Conservation (phyloP, 2,113 vertebrate species). For the Serinus canaria region DNA sequence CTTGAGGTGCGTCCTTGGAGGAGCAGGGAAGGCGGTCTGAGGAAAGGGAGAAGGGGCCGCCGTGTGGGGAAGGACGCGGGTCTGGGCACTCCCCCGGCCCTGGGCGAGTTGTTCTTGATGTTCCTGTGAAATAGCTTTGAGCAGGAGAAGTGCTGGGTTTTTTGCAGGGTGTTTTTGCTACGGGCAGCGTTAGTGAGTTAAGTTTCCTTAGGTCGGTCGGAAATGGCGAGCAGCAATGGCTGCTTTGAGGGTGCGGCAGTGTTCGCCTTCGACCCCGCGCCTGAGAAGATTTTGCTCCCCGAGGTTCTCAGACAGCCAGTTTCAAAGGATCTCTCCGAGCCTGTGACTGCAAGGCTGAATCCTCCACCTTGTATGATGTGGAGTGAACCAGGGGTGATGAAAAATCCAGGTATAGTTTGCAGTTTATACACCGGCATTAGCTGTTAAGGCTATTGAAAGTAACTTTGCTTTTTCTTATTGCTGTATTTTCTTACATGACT, state of each 20-base stretch:
- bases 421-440: not conserved
- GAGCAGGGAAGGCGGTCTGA: rapidly evolving
- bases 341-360: not conserved
- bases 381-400: not conserved
- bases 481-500: rapidly evolving
- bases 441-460: rapidly evolving
- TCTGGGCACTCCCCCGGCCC: rapidly evolving
- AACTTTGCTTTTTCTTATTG: rapidly evolving
- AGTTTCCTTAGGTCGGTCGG: not conserved
- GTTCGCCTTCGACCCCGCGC: conserved; percentile 11
- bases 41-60: rapidly evolving
- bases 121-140: rapidly evolving
- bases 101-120: rapidly evolving
- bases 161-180: rapidly evolving
- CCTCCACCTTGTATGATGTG: not conserved
- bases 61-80: rapidly evolving
- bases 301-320: rapidly evolving
- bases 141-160: rapidly evolving
- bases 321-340: not conserved
- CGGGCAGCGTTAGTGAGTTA: rapidly evolving
- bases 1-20: rapidly evolving
- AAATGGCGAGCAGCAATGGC: not conserved
- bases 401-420: conserved; percentile 54
- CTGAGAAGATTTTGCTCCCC: conserved; percentile 21
- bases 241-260: conserved; percentile 24